Evolutionary conservation across 2,888 invertebrate species (phyloP).

Genomic region (Ectemnius continuus): DNA sequence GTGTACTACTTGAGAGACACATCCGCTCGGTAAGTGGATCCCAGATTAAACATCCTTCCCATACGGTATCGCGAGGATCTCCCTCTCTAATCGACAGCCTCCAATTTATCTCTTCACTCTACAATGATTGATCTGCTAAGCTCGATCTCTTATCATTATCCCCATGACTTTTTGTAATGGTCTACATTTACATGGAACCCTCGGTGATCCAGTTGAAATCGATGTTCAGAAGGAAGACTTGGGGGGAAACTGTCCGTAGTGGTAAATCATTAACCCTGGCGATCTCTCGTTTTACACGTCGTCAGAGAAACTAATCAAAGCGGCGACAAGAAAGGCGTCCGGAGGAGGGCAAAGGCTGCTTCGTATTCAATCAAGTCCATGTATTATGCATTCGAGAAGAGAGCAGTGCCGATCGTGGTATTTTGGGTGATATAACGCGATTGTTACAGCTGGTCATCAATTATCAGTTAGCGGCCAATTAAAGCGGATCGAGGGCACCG

Average conservation of each 20-base stretch:
- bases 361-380: conserved; percentile 7
- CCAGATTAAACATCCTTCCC: conserved; percentile 1
- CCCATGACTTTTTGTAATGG: no score
- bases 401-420: conserved; percentile 13
- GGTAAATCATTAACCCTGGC: conserved; percentile 53
- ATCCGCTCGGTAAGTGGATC: conserved; percentile 4
- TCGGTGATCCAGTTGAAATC: no score
- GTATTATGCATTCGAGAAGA: conserved; percentile 6
- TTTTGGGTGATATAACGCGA: conserved; percentile 28
- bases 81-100: no score
- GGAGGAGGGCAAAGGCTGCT: conserved; percentile 1
- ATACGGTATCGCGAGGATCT: neutral
- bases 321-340: conserved; percentile 48
- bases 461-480: conserved; percentile 26
- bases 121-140: no score
- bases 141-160: no score
- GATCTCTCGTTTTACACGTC: conserved; percentile 57
- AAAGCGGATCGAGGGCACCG: conserved; percentile 31
- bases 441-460: conserved; percentile 35
- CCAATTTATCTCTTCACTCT: no score
- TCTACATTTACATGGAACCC: no score
- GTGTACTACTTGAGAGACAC: conserved; percentile 4
- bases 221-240: no score
- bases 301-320: conserved; percentile 47
- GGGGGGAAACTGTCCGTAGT: no score